Conservation (phyloP, 2,113 vertebrate genomes). For the Isichthys henryi region DNA sequence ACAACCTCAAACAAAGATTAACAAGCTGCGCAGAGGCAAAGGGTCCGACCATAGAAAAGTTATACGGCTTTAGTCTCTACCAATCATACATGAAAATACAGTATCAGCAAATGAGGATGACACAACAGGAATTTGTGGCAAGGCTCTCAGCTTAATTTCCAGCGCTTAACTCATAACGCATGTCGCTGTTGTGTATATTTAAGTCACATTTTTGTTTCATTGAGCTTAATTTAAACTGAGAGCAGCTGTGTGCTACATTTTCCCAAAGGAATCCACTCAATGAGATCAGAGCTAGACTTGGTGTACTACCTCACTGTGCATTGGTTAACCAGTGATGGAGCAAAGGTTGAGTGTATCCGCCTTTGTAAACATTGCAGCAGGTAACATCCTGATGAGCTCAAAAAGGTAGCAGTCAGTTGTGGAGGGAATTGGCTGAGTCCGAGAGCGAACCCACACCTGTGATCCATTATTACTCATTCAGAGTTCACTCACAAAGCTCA, state of each 20-base stretch:
- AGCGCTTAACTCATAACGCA: not conserved
- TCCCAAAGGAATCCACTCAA: constrained; percentile 20
- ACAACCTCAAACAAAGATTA: not conserved
- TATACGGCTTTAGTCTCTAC: not conserved
- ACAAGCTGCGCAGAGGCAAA: not conserved
- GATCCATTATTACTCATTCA: constrained; percentile 21
- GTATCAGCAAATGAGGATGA: not conserved
- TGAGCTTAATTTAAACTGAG: constrained; percentile 33
- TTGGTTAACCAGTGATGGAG: not conserved
- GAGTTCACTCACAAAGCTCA: constrained; percentile 15
- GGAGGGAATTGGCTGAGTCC: not conserved
- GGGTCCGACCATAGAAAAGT: not conserved
- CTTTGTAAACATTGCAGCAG: not conserved
- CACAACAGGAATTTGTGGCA: not conserved
- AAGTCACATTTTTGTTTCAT: constrained; percentile 18
- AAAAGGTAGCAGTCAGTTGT: not conserved
- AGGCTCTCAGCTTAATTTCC: constrained; percentile 22
- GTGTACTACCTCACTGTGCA: not conserved
- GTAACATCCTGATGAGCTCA: not conserved
- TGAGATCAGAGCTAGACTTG: not conserved
- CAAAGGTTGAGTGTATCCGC: not conserved
- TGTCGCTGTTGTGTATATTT: not conserved
- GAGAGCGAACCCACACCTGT: constrained; percentile 8
- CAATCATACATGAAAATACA: not conserved
- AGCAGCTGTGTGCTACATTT: constrained; percentile 34